Conservation (phyloP, 2,797 vertebrate species). For the Hoplostethus mediterraneus region DNA sequence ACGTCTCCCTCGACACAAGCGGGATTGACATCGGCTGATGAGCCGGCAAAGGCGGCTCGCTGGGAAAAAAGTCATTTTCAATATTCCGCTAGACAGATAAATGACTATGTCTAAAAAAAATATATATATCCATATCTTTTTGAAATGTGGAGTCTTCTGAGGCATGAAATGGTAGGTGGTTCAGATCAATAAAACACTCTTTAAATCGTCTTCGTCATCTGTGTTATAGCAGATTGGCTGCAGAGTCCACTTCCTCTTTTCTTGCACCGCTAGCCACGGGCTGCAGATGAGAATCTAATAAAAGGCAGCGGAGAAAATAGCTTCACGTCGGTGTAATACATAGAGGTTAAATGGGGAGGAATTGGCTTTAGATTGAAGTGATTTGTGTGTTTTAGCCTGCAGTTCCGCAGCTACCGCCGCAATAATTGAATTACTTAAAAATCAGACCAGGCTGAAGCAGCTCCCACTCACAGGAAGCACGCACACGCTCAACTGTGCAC, state of each 20-base stretch:
- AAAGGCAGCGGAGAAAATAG: constrained; percentile 54
- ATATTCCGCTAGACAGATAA: background rate
- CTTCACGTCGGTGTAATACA: constrained; percentile 55
- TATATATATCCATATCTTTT: background rate
- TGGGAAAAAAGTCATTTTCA: background rate
- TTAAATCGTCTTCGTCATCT: constrained; percentile 29
- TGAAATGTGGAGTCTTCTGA: no score
- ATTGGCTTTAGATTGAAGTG: constrained; percentile 73
- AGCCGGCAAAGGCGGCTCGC: background rate
- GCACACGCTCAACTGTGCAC: constrained; percentile 6
- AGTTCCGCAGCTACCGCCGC: constrained; percentile 55
- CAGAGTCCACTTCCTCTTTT: constrained; percentile 39
- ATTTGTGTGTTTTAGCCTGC: constrained; percentile 73
- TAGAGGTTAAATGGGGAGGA: constrained; percentile 68
- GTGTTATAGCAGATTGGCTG: constrained; percentile 9
- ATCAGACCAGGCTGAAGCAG: constrained; percentile 56
- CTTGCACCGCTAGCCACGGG: constrained; percentile 25
- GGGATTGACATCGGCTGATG: no score
- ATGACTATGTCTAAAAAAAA: background rate
- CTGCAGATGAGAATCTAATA: constrained; percentile 65
- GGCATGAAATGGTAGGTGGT: background rate
- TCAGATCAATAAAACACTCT: constrained; percentile 27
- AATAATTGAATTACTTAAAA: constrained; percentile 76
- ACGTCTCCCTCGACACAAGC: no score
- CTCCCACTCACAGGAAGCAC: constrained; percentile 31